Base-by-base conservation (phyloP, 2,797 vertebrate genomes). In the Rhinichthys osculus region DNA sequence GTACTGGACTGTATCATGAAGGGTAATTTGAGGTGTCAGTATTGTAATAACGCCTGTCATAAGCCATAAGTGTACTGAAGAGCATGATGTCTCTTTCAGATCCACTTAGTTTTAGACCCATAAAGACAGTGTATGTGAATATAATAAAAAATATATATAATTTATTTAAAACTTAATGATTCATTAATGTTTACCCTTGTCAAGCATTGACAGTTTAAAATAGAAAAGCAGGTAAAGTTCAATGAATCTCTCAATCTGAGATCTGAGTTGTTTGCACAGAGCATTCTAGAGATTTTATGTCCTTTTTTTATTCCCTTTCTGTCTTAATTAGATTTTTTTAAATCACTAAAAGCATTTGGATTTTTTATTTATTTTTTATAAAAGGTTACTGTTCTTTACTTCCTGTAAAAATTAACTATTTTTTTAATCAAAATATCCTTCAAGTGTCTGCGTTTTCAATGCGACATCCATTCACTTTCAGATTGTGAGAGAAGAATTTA, bases 11-110 rank as follows among this genome's bases (percentile, higher is more conserved):
- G 77, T 73, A 57, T 66, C 30, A 52, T 85, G 42, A 66, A 78
- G 67, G 83, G 38, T 85, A 78, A 85, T 85, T 35, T 79, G 64
- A 71, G 76, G 76, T 79, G 83, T 62, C 50, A 78, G 69, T 85
- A 64, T 44, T 85, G 30, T 85, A 85, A 79, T 71, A 78, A 78
- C 66, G 9, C 74, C 50, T 78, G 74, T 78, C 74, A 78, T 78
- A 78, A 84, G 62, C 23, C 73, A 84, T 84, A 69, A 77, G 82
- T 42, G 73, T 42, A 77, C 33, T 69, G 73, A 84, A 67, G 82
- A 52, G 72, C 33, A 67, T 52, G 3, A 67, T 67, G 47, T 76
- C 57, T 84, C 74, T 84, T 84, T 84, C 62, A 69, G 59, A 16
- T 30, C 7, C 62, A 67, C 62, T 74, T 64, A 83, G 54, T 11